A percentile compares a stretch with the other conserved stretches of the same genome.
phyloP scores from a whole-genome alignment of 2,797 vertebrate species.

The Trachops cirrhosus region DNA sequence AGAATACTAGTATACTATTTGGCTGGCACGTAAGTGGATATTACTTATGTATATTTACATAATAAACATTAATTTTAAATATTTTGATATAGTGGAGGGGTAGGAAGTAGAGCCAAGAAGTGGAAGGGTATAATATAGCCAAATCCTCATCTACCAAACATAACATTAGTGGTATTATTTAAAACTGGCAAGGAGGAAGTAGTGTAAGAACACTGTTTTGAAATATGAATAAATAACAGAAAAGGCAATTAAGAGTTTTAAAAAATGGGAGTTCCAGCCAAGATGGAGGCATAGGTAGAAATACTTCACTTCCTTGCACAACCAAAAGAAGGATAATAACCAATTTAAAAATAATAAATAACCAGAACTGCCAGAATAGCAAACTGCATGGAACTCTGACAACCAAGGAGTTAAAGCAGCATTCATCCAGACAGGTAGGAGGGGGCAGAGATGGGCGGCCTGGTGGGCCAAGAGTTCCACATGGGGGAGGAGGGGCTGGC shows the following conservation, averaged over 20 bases:
- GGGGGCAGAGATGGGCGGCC: too few relatives aligned
- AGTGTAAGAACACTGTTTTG: background rate
- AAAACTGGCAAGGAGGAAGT: background rate
- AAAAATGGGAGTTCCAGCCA: background rate
- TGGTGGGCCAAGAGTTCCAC: too few relatives aligned
- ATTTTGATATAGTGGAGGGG: background rate
- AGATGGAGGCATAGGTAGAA: too few relatives aligned
- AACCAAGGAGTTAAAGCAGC: too few relatives aligned
- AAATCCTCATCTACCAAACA: background rate
- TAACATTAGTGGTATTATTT: background rate
- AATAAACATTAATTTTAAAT: background rate
- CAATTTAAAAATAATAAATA: too few relatives aligned
- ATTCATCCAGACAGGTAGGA: too few relatives aligned
- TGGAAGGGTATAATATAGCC: background rate
- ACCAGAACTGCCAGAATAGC: too few relatives aligned
- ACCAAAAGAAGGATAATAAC: too few relatives aligned
- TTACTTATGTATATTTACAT: background rate
- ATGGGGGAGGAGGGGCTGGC: too few relatives aligned
- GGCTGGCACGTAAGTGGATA: background rate
- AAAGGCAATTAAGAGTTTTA: background rate
- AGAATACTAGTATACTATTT: background rate
- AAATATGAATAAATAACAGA: background rate
- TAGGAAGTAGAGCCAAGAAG: background rate
- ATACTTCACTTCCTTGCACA: too few relatives aligned
- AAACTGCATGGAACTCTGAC: too few relatives aligned